Conservation (phyloP, 2,113 vertebrate genomes). For the Brevimyrus niger region DNA sequence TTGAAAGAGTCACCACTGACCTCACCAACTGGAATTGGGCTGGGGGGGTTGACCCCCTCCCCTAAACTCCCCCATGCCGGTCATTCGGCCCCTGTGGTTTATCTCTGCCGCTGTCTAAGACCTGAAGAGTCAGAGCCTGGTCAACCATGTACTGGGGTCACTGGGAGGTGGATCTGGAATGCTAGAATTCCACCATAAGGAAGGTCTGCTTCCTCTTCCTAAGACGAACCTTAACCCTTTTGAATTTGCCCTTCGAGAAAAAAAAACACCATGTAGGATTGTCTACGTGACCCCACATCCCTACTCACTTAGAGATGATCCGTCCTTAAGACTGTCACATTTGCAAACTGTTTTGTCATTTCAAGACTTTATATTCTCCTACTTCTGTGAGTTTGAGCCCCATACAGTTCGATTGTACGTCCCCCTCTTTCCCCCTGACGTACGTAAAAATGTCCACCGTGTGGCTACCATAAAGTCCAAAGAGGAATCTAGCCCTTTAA, state of each 20-base stretch:
- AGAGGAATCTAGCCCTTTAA: not conserved
- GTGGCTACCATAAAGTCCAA: not conserved
- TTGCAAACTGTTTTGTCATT: not conserved
- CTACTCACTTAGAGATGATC: not conserved
- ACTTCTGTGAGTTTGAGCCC: not conserved
- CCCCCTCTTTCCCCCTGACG: not conserved
- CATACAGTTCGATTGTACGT: not conserved
- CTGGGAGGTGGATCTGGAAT: constrained; percentile 35
- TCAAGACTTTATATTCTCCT: not conserved
- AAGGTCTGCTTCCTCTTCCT: not conserved
- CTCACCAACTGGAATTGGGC: constrained; percentile 49
- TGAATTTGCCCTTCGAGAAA: no score
- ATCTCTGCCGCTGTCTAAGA: constrained; percentile 62
- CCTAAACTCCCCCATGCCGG: constrained; percentile 35
- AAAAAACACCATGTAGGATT: not conserved
- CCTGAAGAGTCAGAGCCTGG: constrained; percentile 52
- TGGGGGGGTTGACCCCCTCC: constrained; percentile 49
- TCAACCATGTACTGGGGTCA: constrained; percentile 56
- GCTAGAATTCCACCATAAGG: constrained; percentile 3
- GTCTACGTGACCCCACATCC: not conserved
- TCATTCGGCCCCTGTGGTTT: constrained; percentile 67
- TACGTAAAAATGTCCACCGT: not conserved
- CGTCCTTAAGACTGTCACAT: not conserved
- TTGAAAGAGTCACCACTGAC: constrained; percentile 60
- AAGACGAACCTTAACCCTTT: not conserved